Percentiles rank a stretch among this genome's conserved stretches.
Evolutionary conservation across 2,797 vertebrate genomes (phyloP).

Genomic region (Sitta carolinensis): DNA sequence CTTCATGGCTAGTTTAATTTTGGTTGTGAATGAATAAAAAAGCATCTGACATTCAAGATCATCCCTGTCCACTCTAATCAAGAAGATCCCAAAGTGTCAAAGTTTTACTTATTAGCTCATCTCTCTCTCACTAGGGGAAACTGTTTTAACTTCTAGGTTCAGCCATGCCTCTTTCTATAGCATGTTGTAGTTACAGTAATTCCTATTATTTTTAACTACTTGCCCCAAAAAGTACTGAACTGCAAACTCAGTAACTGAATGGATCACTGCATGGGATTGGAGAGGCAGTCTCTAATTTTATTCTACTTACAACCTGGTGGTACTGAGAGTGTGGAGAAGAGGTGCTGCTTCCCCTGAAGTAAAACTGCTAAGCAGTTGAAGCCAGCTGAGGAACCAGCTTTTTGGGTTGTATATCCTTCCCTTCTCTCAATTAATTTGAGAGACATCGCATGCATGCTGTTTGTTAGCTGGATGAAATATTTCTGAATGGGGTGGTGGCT

Average conservation of each 20-base stretch:
- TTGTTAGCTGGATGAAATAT: neutral
- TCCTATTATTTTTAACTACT: neutral
- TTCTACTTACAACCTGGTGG: neutral
- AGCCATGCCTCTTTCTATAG: neutral
- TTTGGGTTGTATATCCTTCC: neutral
- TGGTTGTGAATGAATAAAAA: neutral
- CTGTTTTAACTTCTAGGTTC: neutral
- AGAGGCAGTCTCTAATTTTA: neutral
- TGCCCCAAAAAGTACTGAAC: neutral
- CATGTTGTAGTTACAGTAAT: neutral
- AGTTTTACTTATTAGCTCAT: neutral
- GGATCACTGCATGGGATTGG: neutral
- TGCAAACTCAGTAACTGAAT: neutral
- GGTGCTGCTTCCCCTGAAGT: neutral
- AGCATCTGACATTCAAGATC: neutral
- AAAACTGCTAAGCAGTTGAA: neutral
- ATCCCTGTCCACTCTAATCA: neutral
- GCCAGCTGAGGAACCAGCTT: neutral
- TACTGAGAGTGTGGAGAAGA: neutral
- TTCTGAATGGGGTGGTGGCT: neutral
- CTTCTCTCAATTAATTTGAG: neutral
- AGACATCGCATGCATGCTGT: neutral
- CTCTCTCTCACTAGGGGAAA: neutral
- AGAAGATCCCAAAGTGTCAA: neutral
- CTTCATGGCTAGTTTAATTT: neutral